Base-by-base conservation (phyloP, 2,888 invertebrate species). In the Automeris io region DNA sequence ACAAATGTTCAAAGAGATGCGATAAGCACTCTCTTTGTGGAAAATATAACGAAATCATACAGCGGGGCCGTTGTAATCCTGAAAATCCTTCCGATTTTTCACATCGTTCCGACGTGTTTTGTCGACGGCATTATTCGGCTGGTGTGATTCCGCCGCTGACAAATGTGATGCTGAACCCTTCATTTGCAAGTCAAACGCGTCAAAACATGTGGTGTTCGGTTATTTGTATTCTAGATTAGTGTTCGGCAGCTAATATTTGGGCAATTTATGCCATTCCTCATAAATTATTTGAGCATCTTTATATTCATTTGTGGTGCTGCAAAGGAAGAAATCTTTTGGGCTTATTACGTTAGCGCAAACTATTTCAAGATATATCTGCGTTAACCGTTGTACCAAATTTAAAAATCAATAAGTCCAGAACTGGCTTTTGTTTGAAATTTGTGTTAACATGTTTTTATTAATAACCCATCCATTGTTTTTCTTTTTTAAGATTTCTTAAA, bases 51-150 rank as follows among this genome's bases (percentile, higher is more conserved):
- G 11, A 19, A 19, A 25, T 32, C 31, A 29, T 38, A 33, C 25
- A 22, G 18, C 22, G 33, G 37, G 25, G 19, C 39, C n/a, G 19
- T 29, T 33, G 36, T 33, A 37, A 42, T 36, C 41, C 37, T 24
- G 29, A 38, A 45, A 45, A 41, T 45, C 48, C 38, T 38, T 35
- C 41, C 39, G 43, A 49, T 48, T 51, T 47, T 49, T 42, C 47
- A 46, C 41, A 36, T 38, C 29, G 32, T 19, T 19, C 19, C 41
- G 39, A 32, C 41, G 25, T 42, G 40, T 43, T 43, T 42, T 39
- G 39, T 35, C 41, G 38, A 7, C 35, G 39, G 33, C 40, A 42
- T 41, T 43, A 43, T 41, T 35, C 37, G 34, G 22, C 38, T 34
- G 32, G 39, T 32, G 38, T 41, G 38, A 40, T 39, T 40, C 35